Conservation (phyloP, 2,888 invertebrate species). For the Hydroisotoma schaefferi region DNA sequence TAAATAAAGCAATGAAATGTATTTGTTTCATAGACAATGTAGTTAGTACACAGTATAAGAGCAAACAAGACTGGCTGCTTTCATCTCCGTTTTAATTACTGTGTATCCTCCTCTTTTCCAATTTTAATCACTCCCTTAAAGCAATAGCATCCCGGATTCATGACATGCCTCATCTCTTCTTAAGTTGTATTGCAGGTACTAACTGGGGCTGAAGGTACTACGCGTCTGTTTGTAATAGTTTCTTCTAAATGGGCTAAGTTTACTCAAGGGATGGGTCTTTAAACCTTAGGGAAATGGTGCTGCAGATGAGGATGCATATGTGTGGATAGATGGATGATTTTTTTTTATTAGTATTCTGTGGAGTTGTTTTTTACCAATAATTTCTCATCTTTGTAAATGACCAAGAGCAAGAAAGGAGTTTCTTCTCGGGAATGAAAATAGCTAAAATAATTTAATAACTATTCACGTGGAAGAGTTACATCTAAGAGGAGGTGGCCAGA, state of each 20-base stretch:
- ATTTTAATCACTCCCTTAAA: conserved; percentile 31
- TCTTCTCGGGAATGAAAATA: background rate
- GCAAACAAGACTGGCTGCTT: conserved; percentile 27
- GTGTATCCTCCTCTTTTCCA: conserved; percentile 35
- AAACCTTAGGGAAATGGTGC: too few relatives aligned
- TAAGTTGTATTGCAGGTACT: too few relatives aligned
- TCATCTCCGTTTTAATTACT: conserved; percentile 34
- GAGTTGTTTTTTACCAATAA: background rate
- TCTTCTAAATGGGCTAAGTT: background rate
- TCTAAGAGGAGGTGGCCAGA: conserved; percentile 9
- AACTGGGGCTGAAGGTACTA: too few relatives aligned
- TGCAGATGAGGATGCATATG: background rate
- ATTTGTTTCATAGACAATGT: background rate
- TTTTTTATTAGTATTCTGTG: conserved; percentile 1
- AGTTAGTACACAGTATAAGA: conserved; percentile 11
- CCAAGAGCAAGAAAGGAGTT: background rate
- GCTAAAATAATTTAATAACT: background rate
- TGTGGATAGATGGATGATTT: background rate
- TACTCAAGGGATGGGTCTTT: background rate
- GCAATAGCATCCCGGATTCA: conserved; percentile 2
- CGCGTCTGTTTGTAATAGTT: background rate
- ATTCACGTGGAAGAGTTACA: conserved; percentile 1
- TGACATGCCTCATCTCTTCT: background rate
- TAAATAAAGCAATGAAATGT: conserved; percentile 34
- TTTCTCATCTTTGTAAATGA: conserved; percentile 3